Conservation (phyloP, 2,113 vertebrate genomes). For the Indri indri region DNA sequence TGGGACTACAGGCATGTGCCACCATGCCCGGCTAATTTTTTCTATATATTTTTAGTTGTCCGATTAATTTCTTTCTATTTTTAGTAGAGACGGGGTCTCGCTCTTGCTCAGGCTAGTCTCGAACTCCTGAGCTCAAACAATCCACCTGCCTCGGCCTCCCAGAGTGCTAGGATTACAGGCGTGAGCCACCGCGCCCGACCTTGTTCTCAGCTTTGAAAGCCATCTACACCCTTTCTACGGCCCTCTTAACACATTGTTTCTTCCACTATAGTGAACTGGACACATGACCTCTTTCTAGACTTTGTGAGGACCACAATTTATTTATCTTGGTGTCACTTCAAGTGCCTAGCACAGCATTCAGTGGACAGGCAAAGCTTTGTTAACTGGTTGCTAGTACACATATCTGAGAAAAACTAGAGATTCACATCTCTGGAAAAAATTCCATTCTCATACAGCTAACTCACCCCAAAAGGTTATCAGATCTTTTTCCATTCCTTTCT, state of each 20-base stretch:
- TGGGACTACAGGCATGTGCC: no score
- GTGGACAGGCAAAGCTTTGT: background rate
- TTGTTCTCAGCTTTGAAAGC: background rate
- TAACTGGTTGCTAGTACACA: background rate
- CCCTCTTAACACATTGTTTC: background rate
- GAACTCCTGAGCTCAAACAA: no score
- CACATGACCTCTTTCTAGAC: background rate
- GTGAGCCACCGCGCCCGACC: no score
- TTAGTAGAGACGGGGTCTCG: no score
- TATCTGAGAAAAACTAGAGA: constrained; percentile 38
- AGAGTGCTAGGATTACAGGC: no score
- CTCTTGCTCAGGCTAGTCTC: no score
- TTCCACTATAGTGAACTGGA: background rate
- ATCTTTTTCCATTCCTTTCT: constrained; percentile 40
- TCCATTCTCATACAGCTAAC: constrained; percentile 17
- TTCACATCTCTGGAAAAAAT: background rate
- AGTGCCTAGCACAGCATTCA: background rate
- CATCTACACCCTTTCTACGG: background rate
- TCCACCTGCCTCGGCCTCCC: no score
- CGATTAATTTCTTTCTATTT: no score
- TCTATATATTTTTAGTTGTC: no score
- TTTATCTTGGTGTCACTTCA: background rate
- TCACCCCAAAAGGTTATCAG: constrained; percentile 11
- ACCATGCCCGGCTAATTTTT: no score
- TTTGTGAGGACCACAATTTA: background rate